These are phyloP conservation scores for Harlomillsia oculata DNA, from an alignment of 1,140 invertebrate genomes.

Conservation along the genomic window DNA sequence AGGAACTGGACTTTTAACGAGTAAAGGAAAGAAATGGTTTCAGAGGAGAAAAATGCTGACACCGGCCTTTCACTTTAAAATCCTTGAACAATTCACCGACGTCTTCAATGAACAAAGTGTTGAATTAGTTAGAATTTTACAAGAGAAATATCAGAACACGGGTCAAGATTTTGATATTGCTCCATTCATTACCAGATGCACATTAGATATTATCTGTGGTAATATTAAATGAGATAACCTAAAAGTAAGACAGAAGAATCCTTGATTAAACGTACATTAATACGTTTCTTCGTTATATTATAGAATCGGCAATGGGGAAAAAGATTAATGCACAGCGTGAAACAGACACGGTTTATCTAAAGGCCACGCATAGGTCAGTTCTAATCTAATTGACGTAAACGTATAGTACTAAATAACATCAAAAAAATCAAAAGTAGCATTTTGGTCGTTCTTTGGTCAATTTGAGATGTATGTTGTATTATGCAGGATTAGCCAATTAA, in stretches of 20 bases:
- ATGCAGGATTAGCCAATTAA: constrained; percentile 61
- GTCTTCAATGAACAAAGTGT: constrained; percentile 51
- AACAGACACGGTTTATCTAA: constrained; percentile 60
- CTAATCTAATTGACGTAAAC: too few species aligned
- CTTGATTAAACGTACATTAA: background rate
- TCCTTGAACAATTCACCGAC: constrained; percentile 52
- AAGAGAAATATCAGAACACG: constrained; percentile 28
- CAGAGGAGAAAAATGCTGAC: constrained; percentile 52
- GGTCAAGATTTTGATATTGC: constrained; percentile 43
- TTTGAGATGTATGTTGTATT: constrained; percentile 5
- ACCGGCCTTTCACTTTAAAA: constrained; percentile 59
- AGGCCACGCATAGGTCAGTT: constrained; percentile 52
- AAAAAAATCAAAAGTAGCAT: too few species aligned
- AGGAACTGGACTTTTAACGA: too few species aligned
- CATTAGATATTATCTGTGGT: constrained; percentile 55
- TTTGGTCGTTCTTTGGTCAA: too few species aligned
- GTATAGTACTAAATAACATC: too few species aligned
- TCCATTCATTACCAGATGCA: constrained; percentile 46
- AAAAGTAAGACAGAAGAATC: background rate
- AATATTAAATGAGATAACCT: background rate
- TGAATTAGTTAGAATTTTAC: constrained; percentile 39
- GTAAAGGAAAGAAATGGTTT: constrained; percentile 51
- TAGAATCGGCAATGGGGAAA: constrained; percentile 78
- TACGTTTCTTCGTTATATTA: background rate
- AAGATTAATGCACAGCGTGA: constrained; percentile 58